A percentile compares a stretch with the other conserved stretches of the same genome.
Conservation (phyloP, 2,888 invertebrate species). For the Papilio gigon region DNA sequence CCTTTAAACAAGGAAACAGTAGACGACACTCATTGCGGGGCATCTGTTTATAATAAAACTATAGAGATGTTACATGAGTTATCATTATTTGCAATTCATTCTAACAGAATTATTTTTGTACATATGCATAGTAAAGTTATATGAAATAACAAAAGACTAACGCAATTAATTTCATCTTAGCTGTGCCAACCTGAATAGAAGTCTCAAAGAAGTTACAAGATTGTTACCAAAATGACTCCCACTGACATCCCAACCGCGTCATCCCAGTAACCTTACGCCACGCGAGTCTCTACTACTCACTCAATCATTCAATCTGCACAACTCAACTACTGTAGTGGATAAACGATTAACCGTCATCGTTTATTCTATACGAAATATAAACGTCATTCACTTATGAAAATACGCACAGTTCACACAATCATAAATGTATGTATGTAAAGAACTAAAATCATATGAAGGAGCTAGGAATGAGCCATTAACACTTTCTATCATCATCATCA, state of each 20-base stretch:
- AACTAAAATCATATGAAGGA: too few species aligned
- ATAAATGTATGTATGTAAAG: too few species aligned
- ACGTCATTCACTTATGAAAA: conserved; percentile 3
- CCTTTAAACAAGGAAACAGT: conserved; percentile 1
- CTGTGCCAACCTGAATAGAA: neutral
- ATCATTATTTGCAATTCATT: neutral
- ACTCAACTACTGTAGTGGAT: conserved; percentile 36
- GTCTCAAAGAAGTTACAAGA: too few species aligned
- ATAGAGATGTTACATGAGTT: neutral
- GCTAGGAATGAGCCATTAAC: too few species aligned
- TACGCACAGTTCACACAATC: neutral
- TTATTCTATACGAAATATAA: neutral
- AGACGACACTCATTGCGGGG: neutral
- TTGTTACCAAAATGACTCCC: neutral
- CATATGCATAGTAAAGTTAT: neutral
- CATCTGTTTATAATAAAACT: neutral
- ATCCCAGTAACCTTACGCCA: conserved; percentile 15
- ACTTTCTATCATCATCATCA: too few species aligned
- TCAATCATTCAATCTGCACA: conserved; percentile 39
- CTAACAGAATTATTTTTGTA: neutral
- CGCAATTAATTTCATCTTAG: neutral
- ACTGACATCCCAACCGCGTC: neutral
- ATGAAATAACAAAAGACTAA: neutral
- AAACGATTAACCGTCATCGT: conserved; percentile 16
- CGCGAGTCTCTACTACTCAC: conserved; percentile 8